Conservation (phyloP, 2,797 vertebrate genomes). For the Chelidonichthys spinosus region DNA sequence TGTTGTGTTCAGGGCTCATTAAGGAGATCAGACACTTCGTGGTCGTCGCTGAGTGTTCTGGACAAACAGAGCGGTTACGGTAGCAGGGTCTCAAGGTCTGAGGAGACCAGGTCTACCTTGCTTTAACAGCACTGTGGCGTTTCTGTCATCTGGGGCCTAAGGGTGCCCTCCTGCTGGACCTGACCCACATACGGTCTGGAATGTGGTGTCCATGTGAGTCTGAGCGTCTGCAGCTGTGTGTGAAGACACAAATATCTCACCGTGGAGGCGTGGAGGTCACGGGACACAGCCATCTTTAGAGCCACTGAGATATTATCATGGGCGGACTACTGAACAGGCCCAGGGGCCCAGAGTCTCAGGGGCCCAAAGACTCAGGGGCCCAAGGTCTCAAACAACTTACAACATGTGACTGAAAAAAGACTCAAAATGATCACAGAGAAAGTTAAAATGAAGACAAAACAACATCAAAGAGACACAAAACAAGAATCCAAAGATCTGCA, state of each 20-base stretch:
- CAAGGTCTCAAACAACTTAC: too few species aligned
- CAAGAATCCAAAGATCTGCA: too few species aligned
- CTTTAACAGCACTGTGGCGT: constrained; percentile 58
- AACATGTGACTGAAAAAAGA: neutral
- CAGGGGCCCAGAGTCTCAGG: too few species aligned
- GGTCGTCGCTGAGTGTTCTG: too few species aligned
- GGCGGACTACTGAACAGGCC: too few species aligned
- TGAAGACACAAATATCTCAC: constrained; percentile 60
- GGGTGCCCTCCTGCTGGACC: constrained; percentile 9
- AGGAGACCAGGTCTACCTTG: neutral
- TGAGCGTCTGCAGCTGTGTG: constrained; percentile 44
- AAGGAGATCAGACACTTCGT: too few species aligned
- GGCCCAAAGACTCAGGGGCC: too few species aligned
- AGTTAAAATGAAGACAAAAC: neutral
- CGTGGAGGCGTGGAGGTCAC: constrained; percentile 11
- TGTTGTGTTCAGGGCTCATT: too few species aligned
- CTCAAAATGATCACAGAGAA: neutral
- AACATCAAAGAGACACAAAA: neutral
- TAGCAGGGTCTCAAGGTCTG: too few species aligned
- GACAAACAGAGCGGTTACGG: too few species aligned
- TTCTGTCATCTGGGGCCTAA: constrained; percentile 55
- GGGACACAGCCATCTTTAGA: neutral
- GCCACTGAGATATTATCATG: too few species aligned
- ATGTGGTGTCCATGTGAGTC: constrained; percentile 55
- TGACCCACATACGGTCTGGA: constrained; percentile 30